A percentile compares a stretch with the other conserved stretches of the same genome.
Evolutionary conservation across 2,888 invertebrate species (phyloP).

Genomic region (Sthenelais limicola): DNA sequence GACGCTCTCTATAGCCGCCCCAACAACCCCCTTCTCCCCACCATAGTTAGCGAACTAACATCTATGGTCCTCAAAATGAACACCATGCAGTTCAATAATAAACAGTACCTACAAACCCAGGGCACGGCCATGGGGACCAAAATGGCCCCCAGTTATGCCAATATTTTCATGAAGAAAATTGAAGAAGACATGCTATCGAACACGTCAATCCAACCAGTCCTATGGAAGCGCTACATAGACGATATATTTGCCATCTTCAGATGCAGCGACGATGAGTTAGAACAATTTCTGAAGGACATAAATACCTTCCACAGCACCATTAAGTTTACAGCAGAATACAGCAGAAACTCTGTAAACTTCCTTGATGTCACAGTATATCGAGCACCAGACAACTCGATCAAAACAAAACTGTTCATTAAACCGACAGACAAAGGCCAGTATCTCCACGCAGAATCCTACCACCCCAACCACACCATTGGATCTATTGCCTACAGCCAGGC

Average conservation of each 20-base stretch:
- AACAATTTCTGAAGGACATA: background rate
- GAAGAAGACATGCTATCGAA: background rate
- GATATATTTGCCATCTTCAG: constrained; percentile 19
- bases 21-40: background rate
- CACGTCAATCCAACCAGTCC: background rate
- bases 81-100: background rate
- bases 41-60: background rate
- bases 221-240: constrained; percentile 7
- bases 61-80: background rate
- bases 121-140: constrained; percentile 33
- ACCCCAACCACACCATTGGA: background rate
- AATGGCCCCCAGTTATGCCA: constrained; percentile 11
- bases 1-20: background rate
- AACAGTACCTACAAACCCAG: background rate
- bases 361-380: constrained; percentile 27
- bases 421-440: constrained; percentile 11
- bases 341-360: background rate
- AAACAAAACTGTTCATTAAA: constrained; percentile 15
- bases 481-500: constrained; percentile 7
- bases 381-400: background rate
- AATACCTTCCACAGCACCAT: constrained; percentile 7
- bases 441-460: constrained; percentile 4
- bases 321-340: constrained; percentile 8
- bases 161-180: constrained; percentile 1
- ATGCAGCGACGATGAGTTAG: background rate